Evolutionary conservation across 2,888 invertebrate genomes (phyloP).

Genomic region (Coremacera marginata): DNA sequence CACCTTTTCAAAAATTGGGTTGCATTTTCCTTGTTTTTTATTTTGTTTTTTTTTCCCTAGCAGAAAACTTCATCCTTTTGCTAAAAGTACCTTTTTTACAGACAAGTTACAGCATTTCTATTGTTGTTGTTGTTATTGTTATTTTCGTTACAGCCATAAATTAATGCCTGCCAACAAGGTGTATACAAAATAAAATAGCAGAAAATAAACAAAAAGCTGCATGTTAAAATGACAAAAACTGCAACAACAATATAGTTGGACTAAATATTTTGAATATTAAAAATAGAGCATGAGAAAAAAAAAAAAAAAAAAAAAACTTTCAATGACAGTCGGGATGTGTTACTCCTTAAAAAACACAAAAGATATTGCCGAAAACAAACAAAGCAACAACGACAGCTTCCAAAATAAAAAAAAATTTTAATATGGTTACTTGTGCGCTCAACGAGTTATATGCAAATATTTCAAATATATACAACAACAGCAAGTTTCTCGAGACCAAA

Average conservation of each 20-base stretch:
- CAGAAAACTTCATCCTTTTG: background rate
- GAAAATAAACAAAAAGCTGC: background rate
- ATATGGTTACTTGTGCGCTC: conserved; percentile 3
- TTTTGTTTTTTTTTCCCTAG: background rate
- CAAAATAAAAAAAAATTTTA: background rate
- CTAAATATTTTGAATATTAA: background rate
- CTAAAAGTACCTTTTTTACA: background rate
- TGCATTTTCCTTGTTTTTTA: background rate
- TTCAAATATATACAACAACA: background rate
- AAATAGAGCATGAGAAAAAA: background rate
- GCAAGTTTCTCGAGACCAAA: background rate
- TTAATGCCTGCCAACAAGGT: conserved; percentile 16
- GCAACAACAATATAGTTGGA: background rate
- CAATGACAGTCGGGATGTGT: background rate
- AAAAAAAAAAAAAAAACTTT: background rate
- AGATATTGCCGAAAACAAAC: background rate
- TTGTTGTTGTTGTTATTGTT: conserved; percentile 6
- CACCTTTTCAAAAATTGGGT: too few relatives aligned
- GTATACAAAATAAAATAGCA: background rate
- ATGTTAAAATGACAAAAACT: background rate
- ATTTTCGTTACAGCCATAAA: background rate
- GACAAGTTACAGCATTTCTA: too few relatives aligned
- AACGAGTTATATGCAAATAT: conserved; percentile 25
- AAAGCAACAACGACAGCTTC: background rate
- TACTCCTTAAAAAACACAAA: background rate